phyloP scores from a whole-genome alignment of 2,113 vertebrate genomes.

The Protobothrops mucrosquamatus region DNA sequence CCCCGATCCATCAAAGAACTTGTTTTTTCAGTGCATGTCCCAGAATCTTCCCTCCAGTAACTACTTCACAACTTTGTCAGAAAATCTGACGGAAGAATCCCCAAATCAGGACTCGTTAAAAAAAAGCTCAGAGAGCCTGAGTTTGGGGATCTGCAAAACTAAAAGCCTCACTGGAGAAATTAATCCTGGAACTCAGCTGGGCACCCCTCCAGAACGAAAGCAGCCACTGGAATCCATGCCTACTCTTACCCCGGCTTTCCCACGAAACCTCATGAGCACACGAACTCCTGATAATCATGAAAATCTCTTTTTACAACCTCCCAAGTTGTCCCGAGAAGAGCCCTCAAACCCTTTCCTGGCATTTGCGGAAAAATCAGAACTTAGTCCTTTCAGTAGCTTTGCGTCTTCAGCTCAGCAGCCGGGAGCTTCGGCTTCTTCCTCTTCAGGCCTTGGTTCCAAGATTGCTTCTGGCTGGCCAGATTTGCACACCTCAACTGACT shows the following conservation, averaged over 20 bases:
- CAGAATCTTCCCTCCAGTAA: slow-evolving; percentile 85
- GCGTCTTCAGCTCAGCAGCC: slow-evolving; percentile 74
- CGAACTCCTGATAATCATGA: slow-evolving; percentile 83
- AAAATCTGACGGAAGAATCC: slow-evolving; percentile 83
- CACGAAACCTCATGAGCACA: slow-evolving; percentile 70
- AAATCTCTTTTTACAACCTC: slow-evolving; percentile 93
- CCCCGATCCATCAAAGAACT: slow-evolving; percentile 84
- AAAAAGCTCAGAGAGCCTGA: slow-evolving; percentile 69
- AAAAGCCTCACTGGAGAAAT: slow-evolving; percentile 70
- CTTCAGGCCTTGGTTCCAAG: slow-evolving; percentile 65
- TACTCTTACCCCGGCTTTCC: slow-evolving; percentile 84
- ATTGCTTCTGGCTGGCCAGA: slow-evolving; percentile 69
- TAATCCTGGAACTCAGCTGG: slow-evolving; percentile 79
- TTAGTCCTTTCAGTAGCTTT: slow-evolving; percentile 86
- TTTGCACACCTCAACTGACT: slow-evolving; percentile 65
- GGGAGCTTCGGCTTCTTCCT: slow-evolving; percentile 53
- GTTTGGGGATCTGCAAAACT: slow-evolving; percentile 68
- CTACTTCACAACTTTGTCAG: slow-evolving; percentile 89
- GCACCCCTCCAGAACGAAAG: slow-evolving; percentile 77
- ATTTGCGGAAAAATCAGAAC: slow-evolving; percentile 84
- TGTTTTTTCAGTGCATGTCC: slow-evolving; percentile 98
- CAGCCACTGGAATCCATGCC: slow-evolving; percentile 77
- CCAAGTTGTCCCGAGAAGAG: slow-evolving; percentile 84
- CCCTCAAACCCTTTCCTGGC: slow-evolving; percentile 92
- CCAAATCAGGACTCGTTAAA: slow-evolving; percentile 74